These are phyloP conservation scores for Gobio occitaniae DNA, from an alignment of 2,797 vertebrate genomes.

Conservation along the genomic window DNA sequence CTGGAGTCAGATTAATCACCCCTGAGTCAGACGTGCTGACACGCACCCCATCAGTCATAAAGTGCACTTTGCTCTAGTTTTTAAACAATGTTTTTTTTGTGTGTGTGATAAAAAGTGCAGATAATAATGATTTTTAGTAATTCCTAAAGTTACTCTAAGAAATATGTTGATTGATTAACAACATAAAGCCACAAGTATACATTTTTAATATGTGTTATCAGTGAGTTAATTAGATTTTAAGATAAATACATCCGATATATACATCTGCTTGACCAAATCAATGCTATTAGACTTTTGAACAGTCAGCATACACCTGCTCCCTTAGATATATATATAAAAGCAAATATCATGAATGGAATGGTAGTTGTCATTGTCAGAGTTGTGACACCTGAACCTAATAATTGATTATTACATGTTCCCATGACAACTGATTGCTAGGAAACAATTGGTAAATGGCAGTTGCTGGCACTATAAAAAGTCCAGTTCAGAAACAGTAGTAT, in stretches of 20 bases:
- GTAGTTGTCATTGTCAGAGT: neutral
- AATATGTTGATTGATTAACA: neutral
- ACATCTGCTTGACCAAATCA: neutral
- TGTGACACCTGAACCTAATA: neutral
- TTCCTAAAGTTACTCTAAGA: neutral
- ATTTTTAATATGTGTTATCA: neutral
- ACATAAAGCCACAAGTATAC: neutral
- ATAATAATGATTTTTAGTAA: neutral
- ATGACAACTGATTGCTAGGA: constrained; percentile 21
- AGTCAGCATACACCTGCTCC: neutral
- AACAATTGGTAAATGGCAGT: neutral
- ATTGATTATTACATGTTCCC: neutral
- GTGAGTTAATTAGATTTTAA: too few species aligned
- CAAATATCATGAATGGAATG: neutral
- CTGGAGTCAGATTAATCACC: too few species aligned
- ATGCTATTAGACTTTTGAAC: neutral
- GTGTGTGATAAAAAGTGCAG: too few species aligned
- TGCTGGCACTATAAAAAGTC: constrained; percentile 4
- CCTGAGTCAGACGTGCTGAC: too few species aligned
- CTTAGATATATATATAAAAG: neutral
- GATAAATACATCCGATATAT: neutral
- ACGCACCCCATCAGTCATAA: too few species aligned
- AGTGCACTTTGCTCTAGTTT: too few species aligned
- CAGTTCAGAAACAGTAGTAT: neutral
- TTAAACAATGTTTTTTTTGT: too few species aligned